A percentile compares a stretch with the other conserved stretches of the same genome.
Evolutionary conservation across 2,888 invertebrate species (phyloP).

Genomic region (Leptura quadrifasciata): DNA sequence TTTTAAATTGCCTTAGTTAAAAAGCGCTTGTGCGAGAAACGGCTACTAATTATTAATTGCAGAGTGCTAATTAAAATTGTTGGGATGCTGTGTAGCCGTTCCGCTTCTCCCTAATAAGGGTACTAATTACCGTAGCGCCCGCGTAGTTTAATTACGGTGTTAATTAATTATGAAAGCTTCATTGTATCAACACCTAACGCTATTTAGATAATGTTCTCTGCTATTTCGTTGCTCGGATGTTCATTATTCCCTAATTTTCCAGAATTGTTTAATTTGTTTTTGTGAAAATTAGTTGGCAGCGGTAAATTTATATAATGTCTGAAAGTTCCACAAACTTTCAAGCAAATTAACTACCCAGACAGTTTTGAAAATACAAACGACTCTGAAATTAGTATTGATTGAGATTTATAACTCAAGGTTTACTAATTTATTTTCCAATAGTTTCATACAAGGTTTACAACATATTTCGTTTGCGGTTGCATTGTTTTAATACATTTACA

Average conservation of each 20-base stretch:
- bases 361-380: conserved; percentile 50
- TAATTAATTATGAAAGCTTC: conserved; percentile 74
- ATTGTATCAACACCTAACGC: conserved; percentile 70
- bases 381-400: conserved; percentile 54
- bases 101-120: conserved; percentile 66
- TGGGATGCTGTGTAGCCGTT: conserved; percentile 55
- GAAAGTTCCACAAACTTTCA: conserved; percentile 59
- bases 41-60: conserved; percentile 64
- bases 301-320: conserved; percentile 60
- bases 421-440: neutral
- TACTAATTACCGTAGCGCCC: conserved; percentile 68
- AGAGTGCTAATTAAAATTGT: conserved; percentile 65
- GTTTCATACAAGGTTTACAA: neutral
- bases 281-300: conserved; percentile 64
- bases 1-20: conserved; percentile 50
- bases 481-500: neutral
- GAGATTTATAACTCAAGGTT: conserved; percentile 50
- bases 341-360: conserved; percentile 54
- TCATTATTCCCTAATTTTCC: conserved; percentile 63
- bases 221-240: conserved; percentile 53
- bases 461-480: neutral
- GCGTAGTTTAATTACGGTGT: conserved; percentile 73
- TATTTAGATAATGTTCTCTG: conserved; percentile 67
- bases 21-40: conserved; percentile 50
- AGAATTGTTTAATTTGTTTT: conserved; percentile 68